phyloP scores from a whole-genome alignment of 2,888 invertebrate species.

The Mimachlamys varia region DNA sequence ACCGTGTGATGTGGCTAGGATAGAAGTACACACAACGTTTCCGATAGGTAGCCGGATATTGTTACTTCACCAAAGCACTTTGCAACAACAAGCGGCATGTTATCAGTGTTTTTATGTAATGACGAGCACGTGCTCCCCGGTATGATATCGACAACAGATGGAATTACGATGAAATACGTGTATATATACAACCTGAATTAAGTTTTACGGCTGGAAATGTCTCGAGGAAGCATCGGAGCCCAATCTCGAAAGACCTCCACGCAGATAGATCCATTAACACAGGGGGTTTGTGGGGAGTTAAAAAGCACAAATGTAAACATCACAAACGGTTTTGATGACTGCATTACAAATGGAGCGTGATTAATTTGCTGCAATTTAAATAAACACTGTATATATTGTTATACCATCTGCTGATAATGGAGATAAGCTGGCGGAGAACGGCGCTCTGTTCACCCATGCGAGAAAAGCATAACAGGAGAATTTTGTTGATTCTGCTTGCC shows the following conservation, averaged over 20 bases:
- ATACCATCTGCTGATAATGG: not conserved
- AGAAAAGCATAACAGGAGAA: not conserved
- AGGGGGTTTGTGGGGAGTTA: not conserved
- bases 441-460: not conserved
- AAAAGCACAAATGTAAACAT: not conserved
- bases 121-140: not conserved
- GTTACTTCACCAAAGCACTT: not conserved
- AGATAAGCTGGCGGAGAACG: not conserved
- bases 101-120: conserved; percentile 28
- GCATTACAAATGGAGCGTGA: conserved; percentile 22
- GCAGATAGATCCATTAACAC: not conserved
- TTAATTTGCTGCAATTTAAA: conserved; percentile 34
- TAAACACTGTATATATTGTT: conserved; percentile 9
- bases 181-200: conserved; percentile 22
- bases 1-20: not conserved
- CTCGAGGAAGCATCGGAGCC: not conserved
- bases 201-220: not conserved
- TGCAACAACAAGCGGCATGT: not conserved
- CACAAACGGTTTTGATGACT: conserved; percentile 9
- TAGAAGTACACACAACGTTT: not conserved
- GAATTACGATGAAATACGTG: conserved; percentile 11
- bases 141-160: conserved; percentile 22
- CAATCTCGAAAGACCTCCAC: conserved; percentile 18
- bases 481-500: not conserved
- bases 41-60: not conserved